These are phyloP conservation scores for Littorina saxatilis DNA, from an alignment of 1,140 invertebrate species.

Conservation along the genomic window DNA sequence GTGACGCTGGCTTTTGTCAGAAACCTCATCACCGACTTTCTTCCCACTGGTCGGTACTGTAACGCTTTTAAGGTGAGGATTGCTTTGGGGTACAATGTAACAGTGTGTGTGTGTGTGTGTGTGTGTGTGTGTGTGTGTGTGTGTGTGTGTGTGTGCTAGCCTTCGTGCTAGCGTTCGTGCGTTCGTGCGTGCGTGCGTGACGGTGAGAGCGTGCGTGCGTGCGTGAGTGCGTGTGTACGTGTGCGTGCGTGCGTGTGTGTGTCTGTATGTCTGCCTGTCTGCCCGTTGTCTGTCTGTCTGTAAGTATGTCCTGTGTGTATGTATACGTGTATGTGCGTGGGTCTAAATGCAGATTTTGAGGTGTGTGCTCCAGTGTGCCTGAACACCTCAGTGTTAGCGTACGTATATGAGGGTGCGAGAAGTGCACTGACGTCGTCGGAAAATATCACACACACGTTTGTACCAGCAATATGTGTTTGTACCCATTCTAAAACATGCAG, in stretches of 20 bases:
- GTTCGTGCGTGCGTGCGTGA: too few relatives aligned
- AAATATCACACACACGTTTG: too few relatives aligned
- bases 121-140: too few relatives aligned
- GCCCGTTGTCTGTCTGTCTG: background rate
- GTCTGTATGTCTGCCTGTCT: background rate
- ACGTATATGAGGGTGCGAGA: too few relatives aligned
- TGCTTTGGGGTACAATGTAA: background rate
- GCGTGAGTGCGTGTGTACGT: background rate
- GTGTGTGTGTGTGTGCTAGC: too few relatives aligned
- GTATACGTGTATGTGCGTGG: background rate
- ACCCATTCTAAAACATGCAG: too few relatives aligned
- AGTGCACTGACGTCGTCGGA: too few relatives aligned
- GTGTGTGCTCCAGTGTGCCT: too few relatives aligned
- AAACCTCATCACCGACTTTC: background rate
- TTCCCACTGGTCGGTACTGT: background rate
- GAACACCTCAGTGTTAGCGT: too few relatives aligned
- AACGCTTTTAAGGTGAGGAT: conserved; percentile 8
- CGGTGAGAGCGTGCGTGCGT: background rate
- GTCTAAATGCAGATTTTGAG: background rate
- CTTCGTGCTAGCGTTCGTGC: too few relatives aligned
- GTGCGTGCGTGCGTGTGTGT: background rate
- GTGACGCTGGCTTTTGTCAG: conserved; percentile 37
- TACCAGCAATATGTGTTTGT: too few relatives aligned
- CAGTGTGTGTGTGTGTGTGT: background rate
- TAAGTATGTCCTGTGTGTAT: background rate